Conservation (phyloP, 2,888 invertebrate genomes). For the Branchellion lobata region DNA sequence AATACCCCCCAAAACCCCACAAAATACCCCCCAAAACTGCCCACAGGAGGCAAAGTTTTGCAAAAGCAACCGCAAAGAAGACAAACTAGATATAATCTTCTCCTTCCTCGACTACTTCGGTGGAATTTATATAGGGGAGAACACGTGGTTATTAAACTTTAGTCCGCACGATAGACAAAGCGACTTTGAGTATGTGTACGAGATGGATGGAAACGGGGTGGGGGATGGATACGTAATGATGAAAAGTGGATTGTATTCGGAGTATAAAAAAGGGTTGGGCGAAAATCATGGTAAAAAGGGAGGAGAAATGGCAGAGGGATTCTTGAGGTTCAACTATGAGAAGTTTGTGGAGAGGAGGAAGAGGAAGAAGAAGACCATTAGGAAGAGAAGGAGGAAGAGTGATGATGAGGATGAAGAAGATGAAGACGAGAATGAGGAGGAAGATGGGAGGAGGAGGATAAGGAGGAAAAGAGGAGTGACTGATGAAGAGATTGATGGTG, state of each 20-base stretch:
- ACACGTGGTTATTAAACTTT: slow-evolving; percentile 52
- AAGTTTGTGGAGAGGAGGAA: neutral
- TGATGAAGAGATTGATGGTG: neutral
- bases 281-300: neutral
- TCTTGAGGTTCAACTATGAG: neutral
- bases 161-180: slow-evolving; percentile 39
- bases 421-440: neutral
- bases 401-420: neutral
- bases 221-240: slow-evolving; percentile 50
- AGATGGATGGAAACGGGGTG: slow-evolving; percentile 3
- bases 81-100: slow-evolving; percentile 46
- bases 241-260: slow-evolving; percentile 39
- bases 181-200: slow-evolving; percentile 49
- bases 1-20: neutral
- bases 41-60: slow-evolving; percentile 37
- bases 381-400: neutral
- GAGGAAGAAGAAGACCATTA: neutral
- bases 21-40: neutral
- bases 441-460: too few species aligned
- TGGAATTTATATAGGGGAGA: slow-evolving; percentile 55
- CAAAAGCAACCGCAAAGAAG: neutral
- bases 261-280: neutral
- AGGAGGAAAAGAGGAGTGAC: too few species aligned
- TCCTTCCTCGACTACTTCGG: slow-evolving; percentile 54
- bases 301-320: neutral